Conservation (phyloP, 2,113 vertebrate genomes). For the Himantopus leucocephalus region DNA sequence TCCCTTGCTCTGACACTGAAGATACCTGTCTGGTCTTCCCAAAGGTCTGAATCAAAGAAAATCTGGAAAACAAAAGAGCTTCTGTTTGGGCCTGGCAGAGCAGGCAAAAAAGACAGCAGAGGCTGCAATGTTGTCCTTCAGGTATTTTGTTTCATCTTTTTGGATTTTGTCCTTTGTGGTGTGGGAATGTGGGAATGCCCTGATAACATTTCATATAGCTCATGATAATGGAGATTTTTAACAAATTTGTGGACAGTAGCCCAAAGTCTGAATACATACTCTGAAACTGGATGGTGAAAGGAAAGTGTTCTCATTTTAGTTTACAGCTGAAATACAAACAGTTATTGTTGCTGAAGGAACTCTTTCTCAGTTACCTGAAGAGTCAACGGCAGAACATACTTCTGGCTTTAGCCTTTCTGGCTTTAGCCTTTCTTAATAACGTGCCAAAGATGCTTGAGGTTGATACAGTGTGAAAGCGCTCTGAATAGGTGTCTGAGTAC, state of each 20-base stretch:
- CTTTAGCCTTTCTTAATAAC: neutral
- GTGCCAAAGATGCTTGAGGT: neutral
- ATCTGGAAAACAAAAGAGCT: neutral
- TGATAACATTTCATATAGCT: neutral
- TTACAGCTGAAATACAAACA: neutral
- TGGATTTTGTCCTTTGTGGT: neutral
- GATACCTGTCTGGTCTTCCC: neutral
- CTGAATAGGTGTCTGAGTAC: neutral
- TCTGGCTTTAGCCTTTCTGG: neutral
- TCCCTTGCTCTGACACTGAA: neutral
- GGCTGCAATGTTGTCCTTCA: neutral
- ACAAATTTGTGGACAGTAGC: neutral
- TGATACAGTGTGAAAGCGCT: neutral
- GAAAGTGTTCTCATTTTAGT: neutral
- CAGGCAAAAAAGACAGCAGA: neutral
- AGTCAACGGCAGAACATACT: neutral
- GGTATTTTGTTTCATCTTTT: neutral
- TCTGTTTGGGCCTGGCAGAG: neutral
- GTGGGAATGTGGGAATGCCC: neutral
- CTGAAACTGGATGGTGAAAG: neutral
- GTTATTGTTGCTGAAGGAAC: neutral
- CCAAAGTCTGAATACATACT: neutral
- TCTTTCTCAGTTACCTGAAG: neutral
- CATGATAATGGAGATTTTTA: neutral
- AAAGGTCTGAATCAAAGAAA: neutral